Conservation (phyloP, 2,113 vertebrate genomes). For the Oceanites oceanicus region DNA sequence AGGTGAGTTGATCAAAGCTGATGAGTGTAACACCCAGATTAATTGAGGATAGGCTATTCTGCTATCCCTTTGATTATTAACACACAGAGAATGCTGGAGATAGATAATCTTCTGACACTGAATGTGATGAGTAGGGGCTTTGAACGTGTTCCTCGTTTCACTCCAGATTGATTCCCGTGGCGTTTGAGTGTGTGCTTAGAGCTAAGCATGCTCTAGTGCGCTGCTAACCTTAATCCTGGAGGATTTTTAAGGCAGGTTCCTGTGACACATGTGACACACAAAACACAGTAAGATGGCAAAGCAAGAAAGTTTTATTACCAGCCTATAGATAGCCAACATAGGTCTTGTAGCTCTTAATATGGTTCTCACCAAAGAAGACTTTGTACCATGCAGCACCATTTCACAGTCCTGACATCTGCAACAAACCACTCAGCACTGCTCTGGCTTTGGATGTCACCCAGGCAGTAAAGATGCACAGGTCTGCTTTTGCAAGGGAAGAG, state of each 20-base stretch:
- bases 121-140: neutral
- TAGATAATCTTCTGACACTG: neutral
- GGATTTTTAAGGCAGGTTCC: neutral
- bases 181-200: neutral
- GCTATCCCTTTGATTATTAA: neutral
- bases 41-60: neutral
- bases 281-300: neutral
- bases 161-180: neutral
- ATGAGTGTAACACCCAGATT: neutral
- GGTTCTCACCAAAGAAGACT: neutral
- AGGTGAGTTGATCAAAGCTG: neutral
- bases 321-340: neutral
- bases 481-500: neutral
- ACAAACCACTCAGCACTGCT: neutral
- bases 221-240: neutral
- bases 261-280: neutral
- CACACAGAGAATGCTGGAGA: neutral
- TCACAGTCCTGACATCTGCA: accelerated
- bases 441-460: neutral
- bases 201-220: neutral
- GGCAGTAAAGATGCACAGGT: neutral
- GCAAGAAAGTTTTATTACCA: neutral
- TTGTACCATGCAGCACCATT: neutral
- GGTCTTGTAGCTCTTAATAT: neutral
- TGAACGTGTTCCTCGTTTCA: accelerated